Percentiles rank a stretch among this genome's conserved stretches.
These are phyloP conservation scores for Chelon auratus DNA, from an alignment of 2,797 vertebrate genomes.

Conservation along the genomic window DNA sequence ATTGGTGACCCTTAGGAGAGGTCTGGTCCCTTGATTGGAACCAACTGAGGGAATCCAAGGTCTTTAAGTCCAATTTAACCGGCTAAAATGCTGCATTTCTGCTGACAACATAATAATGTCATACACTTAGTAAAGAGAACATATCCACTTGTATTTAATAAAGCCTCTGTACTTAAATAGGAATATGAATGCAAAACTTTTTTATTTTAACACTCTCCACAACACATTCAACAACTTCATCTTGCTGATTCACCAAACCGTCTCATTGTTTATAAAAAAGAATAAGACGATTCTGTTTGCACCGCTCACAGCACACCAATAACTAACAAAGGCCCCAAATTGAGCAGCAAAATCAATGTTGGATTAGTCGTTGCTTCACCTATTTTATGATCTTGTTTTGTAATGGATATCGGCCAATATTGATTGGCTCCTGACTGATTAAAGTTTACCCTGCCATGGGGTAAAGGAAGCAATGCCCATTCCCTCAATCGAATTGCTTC, in stretches of 20 bases:
- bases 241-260: not conserved
- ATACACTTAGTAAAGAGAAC: no score
- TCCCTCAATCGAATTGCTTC: not conserved
- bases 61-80: no score
- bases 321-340: not conserved
- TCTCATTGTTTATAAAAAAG: not conserved
- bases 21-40: not conserved
- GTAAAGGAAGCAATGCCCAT: not conserved
- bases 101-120: no score
- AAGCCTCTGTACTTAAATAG: no score
- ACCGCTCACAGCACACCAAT: not conserved
- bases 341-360: constrained; percentile 16
- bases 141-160: not conserved
- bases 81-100: no score
- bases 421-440: constrained; percentile 20
- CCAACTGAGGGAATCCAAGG: not conserved
- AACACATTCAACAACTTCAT: not conserved
- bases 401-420: constrained; percentile 21
- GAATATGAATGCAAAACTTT: no score
- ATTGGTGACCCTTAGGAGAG: not conserved
- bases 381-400: constrained; percentile 21
- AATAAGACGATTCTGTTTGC: not conserved
- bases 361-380: constrained; percentile 18
- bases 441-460: not conserved
- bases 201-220: not conserved